phyloP scores from a whole-genome alignment of 2,888 invertebrate species.

The Orchesellides sinensis region DNA sequence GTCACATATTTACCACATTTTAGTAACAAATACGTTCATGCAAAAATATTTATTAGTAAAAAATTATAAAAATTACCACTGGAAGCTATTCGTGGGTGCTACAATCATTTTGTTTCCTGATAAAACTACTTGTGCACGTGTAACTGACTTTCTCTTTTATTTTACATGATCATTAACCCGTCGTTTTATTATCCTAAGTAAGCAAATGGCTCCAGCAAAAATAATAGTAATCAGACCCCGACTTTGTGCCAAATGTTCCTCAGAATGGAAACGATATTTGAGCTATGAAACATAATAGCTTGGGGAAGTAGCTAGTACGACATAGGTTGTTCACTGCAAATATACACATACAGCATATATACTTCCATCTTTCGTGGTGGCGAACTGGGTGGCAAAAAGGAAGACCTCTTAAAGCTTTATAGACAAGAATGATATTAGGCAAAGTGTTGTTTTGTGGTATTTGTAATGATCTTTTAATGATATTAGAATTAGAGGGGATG shows the following conservation, averaged over 20 bases:
- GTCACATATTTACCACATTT: too few species aligned
- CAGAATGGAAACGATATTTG: constrained; percentile 31
- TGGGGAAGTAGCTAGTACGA: constrained; percentile 2
- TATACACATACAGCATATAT: not conserved
- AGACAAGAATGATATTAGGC: constrained; percentile 44
- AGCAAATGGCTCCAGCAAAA: constrained; percentile 14
- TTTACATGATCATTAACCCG: constrained; percentile 52
- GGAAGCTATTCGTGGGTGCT: not conserved
- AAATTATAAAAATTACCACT: too few species aligned
- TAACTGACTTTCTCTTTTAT: constrained; percentile 2
- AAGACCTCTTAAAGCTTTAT: constrained; percentile 46
- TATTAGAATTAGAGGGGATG: constrained; percentile 44
- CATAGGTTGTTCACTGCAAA: not conserved
- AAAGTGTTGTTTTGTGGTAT: constrained; percentile 50
- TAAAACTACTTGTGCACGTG: too few species aligned
- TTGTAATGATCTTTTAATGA: constrained; percentile 64
- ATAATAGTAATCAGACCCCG: constrained; percentile 48
- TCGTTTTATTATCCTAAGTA: constrained; percentile 34
- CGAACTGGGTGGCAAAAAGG: constrained; percentile 34
- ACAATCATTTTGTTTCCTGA: not conserved
- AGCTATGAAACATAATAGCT: constrained; percentile 1
- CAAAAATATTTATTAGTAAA: too few species aligned
- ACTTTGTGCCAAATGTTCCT: constrained; percentile 54
- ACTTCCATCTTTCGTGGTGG: not conserved
- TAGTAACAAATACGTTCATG: too few species aligned